These are phyloP conservation scores for Saimiri boliviensis DNA, from an alignment of 2,113 vertebrate species.

Conservation along the genomic window DNA sequence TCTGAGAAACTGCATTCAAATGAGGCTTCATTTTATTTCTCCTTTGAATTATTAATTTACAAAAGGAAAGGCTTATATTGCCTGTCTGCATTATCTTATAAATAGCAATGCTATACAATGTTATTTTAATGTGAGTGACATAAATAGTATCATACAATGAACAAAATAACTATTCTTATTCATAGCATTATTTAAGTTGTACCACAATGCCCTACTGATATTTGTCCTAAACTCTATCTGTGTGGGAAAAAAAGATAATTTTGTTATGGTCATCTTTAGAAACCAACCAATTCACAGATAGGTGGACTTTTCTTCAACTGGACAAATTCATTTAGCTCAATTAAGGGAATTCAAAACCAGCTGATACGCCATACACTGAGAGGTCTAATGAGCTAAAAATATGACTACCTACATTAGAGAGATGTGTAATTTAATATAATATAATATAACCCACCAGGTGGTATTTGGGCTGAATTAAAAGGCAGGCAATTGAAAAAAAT, in stretches of 20 bases:
- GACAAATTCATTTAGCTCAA: neutral
- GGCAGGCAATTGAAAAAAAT: neutral
- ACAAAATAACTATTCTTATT: neutral
- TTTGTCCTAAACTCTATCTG: neutral
- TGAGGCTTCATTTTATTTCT: neutral
- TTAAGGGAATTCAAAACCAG: constrained; percentile 16
- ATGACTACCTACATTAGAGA: neutral
- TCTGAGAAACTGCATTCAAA: neutral
- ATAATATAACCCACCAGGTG: neutral
- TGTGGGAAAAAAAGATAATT: neutral
- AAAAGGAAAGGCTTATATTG: neutral
- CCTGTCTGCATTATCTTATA: neutral
- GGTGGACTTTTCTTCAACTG: neutral
- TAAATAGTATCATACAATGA: neutral
- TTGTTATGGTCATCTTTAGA: constrained; percentile 17
- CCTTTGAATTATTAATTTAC: constrained; percentile 42
- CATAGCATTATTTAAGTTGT: neutral
- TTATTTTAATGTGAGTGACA: constrained; percentile 31
- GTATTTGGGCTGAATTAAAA: neutral
- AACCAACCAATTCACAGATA: neutral
- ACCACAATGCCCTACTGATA: neutral
- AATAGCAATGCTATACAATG: neutral
- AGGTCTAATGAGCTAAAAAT: constrained; percentile 13
- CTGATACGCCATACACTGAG: neutral
- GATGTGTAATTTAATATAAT: neutral